Base-by-base conservation (phyloP, 2,797 vertebrate genomes). In the Calcarius lapponicus region DNA sequence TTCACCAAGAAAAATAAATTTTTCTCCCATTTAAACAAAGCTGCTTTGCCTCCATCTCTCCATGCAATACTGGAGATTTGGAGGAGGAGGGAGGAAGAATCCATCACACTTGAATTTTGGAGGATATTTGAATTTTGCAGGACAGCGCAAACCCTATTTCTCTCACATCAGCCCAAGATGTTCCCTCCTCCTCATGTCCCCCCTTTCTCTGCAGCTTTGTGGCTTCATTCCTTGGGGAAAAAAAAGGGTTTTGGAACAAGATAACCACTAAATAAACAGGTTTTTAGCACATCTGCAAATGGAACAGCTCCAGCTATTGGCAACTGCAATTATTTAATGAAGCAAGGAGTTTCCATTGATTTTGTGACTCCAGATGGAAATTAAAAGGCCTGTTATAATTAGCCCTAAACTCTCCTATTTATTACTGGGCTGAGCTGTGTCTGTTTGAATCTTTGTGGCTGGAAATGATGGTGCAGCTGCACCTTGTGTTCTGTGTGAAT, bases 261-360 rank as follows among this genome's bases (percentile, higher is more conserved):
- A 53, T n/a, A 88, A 48, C 17, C 42, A 70, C 47, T 65, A 82
- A 88, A 89, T 92, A 80, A 90, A 51, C 17, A n/a, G 31, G 24
- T 5, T 90, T 93, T 88, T 50, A 80, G 7, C 76, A 47, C 48
- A 92, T 26, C 88, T 86, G 51, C 62, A 87, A 75, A 48, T 28
- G 50, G 54, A 92, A 71, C 8, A 51, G 53, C 61, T 90, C 78
- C 58, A 74, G 73, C 34, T 91, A 92, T 91, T 53, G 82, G 42
- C 89, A 96, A 67, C 50, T 26, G 50, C 80, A 91, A 89, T 92
- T 92, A 95, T 95, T 94, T 97, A 96, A 97, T 89, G 95, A 95
- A 95, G 85, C 72, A 61, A 80, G 56, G 69, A 76, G 75, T 61
- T 87, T 58, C 67, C 81, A 97, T 94, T 75, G 95, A 97, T 96